Percentiles rank a stretch among this genome's conserved stretches.
phyloP scores from a whole-genome alignment of 2,888 invertebrate genomes.

The Marronus borbonicus region DNA sequence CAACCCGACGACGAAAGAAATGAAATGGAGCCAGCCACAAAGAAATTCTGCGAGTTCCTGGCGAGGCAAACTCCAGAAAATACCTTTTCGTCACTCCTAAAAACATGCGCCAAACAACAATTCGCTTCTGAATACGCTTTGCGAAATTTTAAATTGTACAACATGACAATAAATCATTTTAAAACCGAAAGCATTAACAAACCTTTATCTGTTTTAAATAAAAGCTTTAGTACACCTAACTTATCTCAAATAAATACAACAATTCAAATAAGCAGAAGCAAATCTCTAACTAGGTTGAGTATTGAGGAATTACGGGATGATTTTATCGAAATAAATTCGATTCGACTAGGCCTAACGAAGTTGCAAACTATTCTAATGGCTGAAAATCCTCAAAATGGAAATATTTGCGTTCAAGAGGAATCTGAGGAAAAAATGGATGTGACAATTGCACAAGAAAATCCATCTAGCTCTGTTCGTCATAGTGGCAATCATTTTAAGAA shows the following conservation, averaged over 20 bases:
- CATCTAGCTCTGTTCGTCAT: too few species aligned
- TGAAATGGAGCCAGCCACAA: constrained; percentile 13
- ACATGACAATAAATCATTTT: not conserved
- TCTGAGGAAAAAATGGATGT: too few species aligned
- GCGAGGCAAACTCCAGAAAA: constrained; percentile 4
- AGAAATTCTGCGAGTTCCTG: constrained; percentile 15
- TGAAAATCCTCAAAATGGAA: not conserved
- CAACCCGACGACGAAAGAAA: not conserved
- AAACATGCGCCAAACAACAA: not conserved
- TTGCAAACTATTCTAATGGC: not conserved
- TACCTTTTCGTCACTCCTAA: constrained; percentile 4
- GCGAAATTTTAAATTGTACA: not conserved
- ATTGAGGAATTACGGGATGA: not conserved
- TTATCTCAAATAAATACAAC: not conserved
- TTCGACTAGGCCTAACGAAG: not conserved
- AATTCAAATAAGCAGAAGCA: not conserved
- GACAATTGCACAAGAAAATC: too few species aligned
- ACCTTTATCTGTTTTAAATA: not conserved
- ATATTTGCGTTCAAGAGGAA: too few species aligned
- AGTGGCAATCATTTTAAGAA: too few species aligned
- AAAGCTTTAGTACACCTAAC: not conserved
- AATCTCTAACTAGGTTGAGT: not conserved
- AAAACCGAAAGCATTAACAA: not conserved
- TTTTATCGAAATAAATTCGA: not conserved
- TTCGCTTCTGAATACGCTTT: not conserved